Evolutionary conservation across 2,888 invertebrate genomes (phyloP), one percentile per base, ranked within the genome.

Genomic region (Lepetodrilus schrolli): DNA sequence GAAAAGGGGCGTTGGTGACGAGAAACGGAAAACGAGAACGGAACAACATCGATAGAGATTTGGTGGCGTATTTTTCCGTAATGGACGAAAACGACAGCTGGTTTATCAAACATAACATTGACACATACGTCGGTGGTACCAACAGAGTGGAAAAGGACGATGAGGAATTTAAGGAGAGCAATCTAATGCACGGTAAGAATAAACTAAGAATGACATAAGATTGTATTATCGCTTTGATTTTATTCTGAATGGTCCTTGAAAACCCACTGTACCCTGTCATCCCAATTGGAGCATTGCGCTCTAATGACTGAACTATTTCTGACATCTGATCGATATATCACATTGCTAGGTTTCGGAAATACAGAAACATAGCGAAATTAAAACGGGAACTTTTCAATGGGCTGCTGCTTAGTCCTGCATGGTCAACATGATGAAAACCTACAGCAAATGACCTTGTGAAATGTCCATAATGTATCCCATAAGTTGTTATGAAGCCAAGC

Each of bases 11-110:
- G 20, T 70, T 85, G 43, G 77, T 77, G 48, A 43, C 70, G 0
- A n/a, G 4, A 10, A 30, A 5, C 13, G 58, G 58, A 8, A 58
- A 58, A n/a, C 77, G 81, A 17, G 74, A 76, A 43, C 66, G 82
- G 20, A 70, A 47, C 5, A 83, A 83, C 47, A 78, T 82, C 21
- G 78, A 82, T 68, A 78, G 73, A 30, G 82, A 82, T 51, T 79
- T 80, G 50, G 80, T 82, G 66, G 47, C 84, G n/a, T 51, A 84
- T 50, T 80, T 84, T 43, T 76, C 76, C 17, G 80, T 81, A 0
- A 76, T 82, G 13, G 84, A 85, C 43, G 85, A 85, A 72, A 84
- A 85, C 43, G 66, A 78, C 36, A 82, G 82, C 3, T 80, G 81
- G 79, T 85, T 82, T 69, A 20, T 20, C 0, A 23, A 74, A 10